phyloP scores from a whole-genome alignment of 2,888 invertebrate genomes.

The Megalurothrips usitatus region DNA sequence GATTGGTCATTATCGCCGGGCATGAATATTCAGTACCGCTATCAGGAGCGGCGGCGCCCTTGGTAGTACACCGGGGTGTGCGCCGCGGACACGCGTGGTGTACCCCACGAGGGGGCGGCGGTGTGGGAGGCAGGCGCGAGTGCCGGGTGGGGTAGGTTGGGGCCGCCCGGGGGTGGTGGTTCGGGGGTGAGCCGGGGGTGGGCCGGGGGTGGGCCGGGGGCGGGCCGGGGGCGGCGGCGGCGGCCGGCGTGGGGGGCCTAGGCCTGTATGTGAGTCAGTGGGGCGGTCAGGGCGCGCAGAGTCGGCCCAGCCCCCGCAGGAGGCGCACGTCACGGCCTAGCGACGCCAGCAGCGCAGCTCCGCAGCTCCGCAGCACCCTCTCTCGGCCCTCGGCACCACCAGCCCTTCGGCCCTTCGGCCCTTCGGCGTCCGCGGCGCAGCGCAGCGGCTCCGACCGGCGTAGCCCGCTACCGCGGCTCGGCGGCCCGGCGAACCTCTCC shows the following conservation, averaged over 20 bases:
- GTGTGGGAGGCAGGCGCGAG: not conserved
- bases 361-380: not conserved
- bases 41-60: too few relatives aligned
- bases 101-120: not conserved
- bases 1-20: too few relatives aligned
- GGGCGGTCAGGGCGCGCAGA: constrained; percentile 43
- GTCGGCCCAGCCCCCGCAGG: not conserved
- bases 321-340: not conserved
- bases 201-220: not conserved
- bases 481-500: constrained; percentile 36
- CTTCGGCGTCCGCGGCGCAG: constrained; percentile 40
- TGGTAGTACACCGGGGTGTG: constrained; percentile 30
- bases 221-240: not conserved
- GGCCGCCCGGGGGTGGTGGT: not conserved
- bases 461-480: constrained; percentile 19
- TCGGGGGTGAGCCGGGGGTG: not conserved
- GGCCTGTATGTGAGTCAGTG: constrained; percentile 42
- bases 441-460: constrained; percentile 44
- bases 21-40: too few relatives aligned
- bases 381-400: constrained; percentile 40
- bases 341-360: too few relatives aligned
- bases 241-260: not conserved
- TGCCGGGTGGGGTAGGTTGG: constrained; percentile 1
- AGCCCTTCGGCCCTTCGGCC: too few relatives aligned
- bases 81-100: constrained; percentile 21